Evolutionary conservation across 2,888 invertebrate species (phyloP).

Genomic region (Acrobasis repandana): DNA sequence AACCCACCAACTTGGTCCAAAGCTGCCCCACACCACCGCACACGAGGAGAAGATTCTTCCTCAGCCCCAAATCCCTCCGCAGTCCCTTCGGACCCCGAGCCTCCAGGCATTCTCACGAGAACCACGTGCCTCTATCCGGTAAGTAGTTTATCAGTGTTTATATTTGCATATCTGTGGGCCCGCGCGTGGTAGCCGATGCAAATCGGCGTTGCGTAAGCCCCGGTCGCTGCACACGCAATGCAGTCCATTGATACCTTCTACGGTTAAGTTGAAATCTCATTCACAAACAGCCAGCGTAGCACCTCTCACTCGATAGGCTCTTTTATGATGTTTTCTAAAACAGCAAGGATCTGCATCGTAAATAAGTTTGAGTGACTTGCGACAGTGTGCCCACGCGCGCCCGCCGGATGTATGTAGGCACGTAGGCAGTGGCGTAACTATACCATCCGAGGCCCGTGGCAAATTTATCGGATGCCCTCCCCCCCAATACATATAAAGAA

Average conservation of each 20-base stretch:
- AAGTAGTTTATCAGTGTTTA: slow-evolving; percentile 52
- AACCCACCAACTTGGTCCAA: slow-evolving; percentile 80
- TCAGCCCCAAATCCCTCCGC: slow-evolving; percentile 90
- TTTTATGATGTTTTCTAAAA: slow-evolving; percentile 49
- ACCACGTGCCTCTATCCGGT: slow-evolving; percentile 89
- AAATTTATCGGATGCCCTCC: too few species aligned
- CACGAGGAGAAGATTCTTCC: slow-evolving; percentile 89
- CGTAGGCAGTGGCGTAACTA: too few species aligned
- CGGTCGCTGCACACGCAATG: slow-evolving; percentile 48
- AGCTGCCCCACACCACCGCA: slow-evolving; percentile 93
- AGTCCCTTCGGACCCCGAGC: slow-evolving; percentile 87
- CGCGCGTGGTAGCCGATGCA: slow-evolving; percentile 51
- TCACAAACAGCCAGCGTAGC: slow-evolving; percentile 46
- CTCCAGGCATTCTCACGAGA: slow-evolving; percentile 78
- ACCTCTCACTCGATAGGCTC: slow-evolving; percentile 52
- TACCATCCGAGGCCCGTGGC: too few species aligned
- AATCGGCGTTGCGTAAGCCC: slow-evolving; percentile 59
- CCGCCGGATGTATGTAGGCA: slow-evolving; percentile 81
- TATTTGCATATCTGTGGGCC: slow-evolving; percentile 54
- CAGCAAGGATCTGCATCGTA: slow-evolving; percentile 58
- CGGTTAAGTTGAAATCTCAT: slow-evolving; percentile 57
- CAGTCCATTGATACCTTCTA: slow-evolving; percentile 62
- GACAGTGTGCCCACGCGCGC: slow-evolving; percentile 65
- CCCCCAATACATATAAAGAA: too few species aligned
- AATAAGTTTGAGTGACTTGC: slow-evolving; percentile 71